Evolutionary conservation across 2,113 vertebrate species (phyloP).

Genomic region (Nannobrachium achirus): DNA sequence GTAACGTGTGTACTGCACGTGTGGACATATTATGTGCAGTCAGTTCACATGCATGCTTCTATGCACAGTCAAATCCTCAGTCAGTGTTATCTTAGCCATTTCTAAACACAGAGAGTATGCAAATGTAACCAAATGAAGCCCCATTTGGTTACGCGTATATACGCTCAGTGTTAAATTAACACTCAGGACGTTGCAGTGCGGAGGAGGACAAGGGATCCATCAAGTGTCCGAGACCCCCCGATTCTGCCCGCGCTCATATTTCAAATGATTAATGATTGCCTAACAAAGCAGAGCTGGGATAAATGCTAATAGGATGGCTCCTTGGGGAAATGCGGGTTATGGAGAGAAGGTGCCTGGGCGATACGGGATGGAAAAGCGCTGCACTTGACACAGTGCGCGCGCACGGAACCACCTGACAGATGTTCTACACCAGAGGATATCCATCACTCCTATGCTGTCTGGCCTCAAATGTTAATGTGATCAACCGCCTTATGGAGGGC

Average conservation of each 20-base stretch:
- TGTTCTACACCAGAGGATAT: conserved; percentile 69
- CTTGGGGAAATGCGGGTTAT: conserved; percentile 68
- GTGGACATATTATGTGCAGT: neutral
- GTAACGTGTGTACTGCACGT: conserved; percentile 9
- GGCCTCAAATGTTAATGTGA: conserved; percentile 60
- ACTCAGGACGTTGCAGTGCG: too few relatives aligned
- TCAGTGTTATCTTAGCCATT: too few relatives aligned
- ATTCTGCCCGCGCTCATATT: conserved; percentile 70
- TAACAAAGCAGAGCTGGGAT: conserved; percentile 76
- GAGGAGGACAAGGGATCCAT: conserved; percentile 67
- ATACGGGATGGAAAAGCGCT: conserved; percentile 61
- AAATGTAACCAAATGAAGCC: too few relatives aligned
- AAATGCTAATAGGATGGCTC: conserved; percentile 78
- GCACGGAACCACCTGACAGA: conserved; percentile 72
- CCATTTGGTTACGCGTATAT: too few relatives aligned
- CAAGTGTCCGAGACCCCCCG: conserved; percentile 57
- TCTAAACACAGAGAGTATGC: too few relatives aligned
- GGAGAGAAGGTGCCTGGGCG: conserved; percentile 48
- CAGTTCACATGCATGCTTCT: conserved; percentile 59
- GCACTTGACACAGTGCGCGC: conserved; percentile 61
- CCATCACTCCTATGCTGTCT: conserved; percentile 69
- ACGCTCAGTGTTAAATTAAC: too few relatives aligned
- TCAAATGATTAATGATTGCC: conserved; percentile 79
- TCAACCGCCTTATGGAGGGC: conserved; percentile 52
- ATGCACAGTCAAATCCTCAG: conserved; percentile 11